These are phyloP conservation scores for Steatornis caripensis DNA, from an alignment of 2,113 vertebrate genomes.

Conservation along the genomic window DNA sequence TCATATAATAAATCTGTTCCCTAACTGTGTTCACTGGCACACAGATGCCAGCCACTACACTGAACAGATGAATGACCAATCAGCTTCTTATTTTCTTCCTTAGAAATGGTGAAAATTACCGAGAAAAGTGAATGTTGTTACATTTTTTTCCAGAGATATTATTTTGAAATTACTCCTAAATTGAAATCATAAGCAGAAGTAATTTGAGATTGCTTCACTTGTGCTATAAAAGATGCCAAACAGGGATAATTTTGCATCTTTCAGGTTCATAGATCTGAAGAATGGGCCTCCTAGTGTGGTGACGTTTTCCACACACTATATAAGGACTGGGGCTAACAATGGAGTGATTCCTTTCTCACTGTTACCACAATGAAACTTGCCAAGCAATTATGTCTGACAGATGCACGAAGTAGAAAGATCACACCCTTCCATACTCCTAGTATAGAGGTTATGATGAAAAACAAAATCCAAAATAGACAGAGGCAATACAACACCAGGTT, in stretches of 20 bases:
- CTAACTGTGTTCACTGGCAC: neutral
- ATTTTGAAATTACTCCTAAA: slow-evolving; percentile 47
- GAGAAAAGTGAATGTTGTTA: neutral
- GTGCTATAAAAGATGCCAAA: neutral
- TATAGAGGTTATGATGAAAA: neutral
- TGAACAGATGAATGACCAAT: slow-evolving; percentile 41
- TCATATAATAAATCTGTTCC: slow-evolving; percentile 14
- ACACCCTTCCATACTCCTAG: neutral
- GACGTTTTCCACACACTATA: neutral
- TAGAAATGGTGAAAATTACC: neutral
- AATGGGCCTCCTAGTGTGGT: neutral
- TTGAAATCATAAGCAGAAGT: slow-evolving; percentile 18
- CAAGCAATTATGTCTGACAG: neutral
- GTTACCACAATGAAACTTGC: neutral
- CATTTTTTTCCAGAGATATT: neutral
- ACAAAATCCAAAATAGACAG: neutral
- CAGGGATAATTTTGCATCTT: neutral
- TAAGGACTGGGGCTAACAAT: neutral
- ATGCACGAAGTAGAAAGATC: neutral
- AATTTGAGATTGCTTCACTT: slow-evolving; percentile 7
- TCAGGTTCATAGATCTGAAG: neutral
- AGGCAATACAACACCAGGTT: neutral
- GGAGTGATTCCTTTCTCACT: neutral
- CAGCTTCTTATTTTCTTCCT: slow-evolving; percentile 27
- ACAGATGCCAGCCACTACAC: neutral